Evolutionary conservation across 2,797 vertebrate genomes (phyloP).

Genomic region (Pseudochaenichthys georgianus): DNA sequence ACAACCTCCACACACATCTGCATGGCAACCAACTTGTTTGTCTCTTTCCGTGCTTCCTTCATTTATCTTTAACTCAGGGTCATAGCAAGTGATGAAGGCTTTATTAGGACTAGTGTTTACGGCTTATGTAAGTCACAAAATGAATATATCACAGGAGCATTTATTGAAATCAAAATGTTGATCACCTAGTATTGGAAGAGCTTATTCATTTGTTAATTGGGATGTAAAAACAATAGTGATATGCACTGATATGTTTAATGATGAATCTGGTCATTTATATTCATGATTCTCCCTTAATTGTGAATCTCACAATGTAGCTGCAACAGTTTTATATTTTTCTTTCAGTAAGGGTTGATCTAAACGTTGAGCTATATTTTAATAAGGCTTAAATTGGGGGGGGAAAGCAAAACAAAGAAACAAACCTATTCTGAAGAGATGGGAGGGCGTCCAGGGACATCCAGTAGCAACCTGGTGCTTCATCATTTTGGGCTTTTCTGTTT

Average conservation of each 20-base stretch:
- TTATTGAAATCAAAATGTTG: no score
- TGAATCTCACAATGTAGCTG: background rate
- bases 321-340: background rate
- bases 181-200: background rate
- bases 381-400: background rate
- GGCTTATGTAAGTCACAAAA: slow-evolving; percentile 7
- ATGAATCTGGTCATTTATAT: background rate
- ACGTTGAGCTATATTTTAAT: background rate
- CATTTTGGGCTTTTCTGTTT: slow-evolving; percentile 74
- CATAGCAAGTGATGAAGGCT: slow-evolving; percentile 15
- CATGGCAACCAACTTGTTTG: slow-evolving; percentile 76
- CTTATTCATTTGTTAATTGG: background rate
- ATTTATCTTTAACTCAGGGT: slow-evolving; percentile 48
- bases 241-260: background rate
- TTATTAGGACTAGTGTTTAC: slow-evolving; percentile 9
- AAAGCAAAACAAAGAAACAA: background rate
- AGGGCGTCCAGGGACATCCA: slow-evolving; percentile 23
- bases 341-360: background rate
- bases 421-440: slow-evolving; percentile 5
- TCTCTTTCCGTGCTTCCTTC: slow-evolving; percentile 48
- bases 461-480: slow-evolving; percentile 53
- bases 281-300: background rate
- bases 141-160: no score
- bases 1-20: slow-evolving; percentile 67
- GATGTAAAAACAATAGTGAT: no score